Conservation (phyloP, 2,888 invertebrate species). For the Yponomeuta sedellus region DNA sequence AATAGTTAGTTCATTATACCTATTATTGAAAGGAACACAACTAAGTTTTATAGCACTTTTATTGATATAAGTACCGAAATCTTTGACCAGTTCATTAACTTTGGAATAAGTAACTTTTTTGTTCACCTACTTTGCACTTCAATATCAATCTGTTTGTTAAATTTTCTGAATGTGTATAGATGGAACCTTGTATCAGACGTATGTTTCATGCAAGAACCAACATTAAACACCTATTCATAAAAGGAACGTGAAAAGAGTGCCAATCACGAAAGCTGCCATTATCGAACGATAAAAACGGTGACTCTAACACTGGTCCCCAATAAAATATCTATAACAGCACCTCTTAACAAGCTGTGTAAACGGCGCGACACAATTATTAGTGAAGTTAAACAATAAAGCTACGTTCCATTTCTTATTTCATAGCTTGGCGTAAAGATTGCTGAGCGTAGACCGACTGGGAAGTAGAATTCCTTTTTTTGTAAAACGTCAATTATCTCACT, state of each 20-base stretch:
- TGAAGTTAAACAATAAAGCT: neutral
- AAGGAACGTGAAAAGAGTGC: neutral
- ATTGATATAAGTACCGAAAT: neutral
- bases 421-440: neutral
- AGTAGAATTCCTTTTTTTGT: neutral
- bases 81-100: neutral
- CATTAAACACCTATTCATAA: neutral
- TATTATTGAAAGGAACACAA: no score
- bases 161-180: neutral
- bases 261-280: neutral
- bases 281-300: neutral
- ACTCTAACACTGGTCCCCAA: neutral
- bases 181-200: neutral
- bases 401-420: neutral
- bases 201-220: neutral
- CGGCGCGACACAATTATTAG: constrained; percentile 6
- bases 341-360: constrained; percentile 4
- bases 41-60: neutral
- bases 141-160: no score
- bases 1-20: neutral
- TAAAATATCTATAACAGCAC: constrained; percentile 12
- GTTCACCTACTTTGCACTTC: no score
- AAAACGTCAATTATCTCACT: no score
- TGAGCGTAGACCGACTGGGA: neutral
- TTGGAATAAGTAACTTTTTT: neutral